A percentile compares a stretch with the other conserved stretches of the same genome.
Conservation (phyloP, 2,113 vertebrate species). For the Calonectris borealis region DNA sequence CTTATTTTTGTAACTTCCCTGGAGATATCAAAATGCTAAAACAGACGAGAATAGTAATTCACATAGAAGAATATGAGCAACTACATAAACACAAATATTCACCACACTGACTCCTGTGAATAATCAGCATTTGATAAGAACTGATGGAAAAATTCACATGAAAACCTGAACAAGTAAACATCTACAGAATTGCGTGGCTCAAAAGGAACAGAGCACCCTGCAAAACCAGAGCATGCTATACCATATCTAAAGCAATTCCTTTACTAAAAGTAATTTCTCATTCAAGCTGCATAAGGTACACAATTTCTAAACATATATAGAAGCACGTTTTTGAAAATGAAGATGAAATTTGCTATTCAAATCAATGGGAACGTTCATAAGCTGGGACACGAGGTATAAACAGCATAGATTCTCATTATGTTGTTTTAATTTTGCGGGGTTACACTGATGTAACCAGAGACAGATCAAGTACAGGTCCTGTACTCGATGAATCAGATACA, state of each 20-base stretch:
- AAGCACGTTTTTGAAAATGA: neutral
- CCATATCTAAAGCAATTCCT: neutral
- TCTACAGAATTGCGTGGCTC: neutral
- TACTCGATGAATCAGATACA: neutral
- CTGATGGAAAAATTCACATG: neutral
- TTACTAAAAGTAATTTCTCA: neutral
- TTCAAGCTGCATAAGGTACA: neutral
- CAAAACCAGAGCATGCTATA: neutral
- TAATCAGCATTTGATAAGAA: neutral
- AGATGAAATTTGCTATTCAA: neutral
- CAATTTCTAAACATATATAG: neutral
- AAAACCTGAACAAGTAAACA: neutral
- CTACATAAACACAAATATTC: neutral
- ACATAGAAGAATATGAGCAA: neutral
- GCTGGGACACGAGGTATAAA: neutral
- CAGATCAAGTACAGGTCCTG: neutral
- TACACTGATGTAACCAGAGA: neutral
- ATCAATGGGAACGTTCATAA: neutral
- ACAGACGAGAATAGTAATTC: neutral
- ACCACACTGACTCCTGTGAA: neutral
- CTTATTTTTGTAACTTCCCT: neutral
- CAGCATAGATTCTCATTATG: fast-evolving
- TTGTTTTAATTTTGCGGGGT: neutral
- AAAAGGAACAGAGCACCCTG: neutral
- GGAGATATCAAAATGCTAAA: neutral